These are phyloP conservation scores for Callaeas wilsoni DNA, from an alignment of 2,113 vertebrate genomes.

Conservation along the genomic window DNA sequence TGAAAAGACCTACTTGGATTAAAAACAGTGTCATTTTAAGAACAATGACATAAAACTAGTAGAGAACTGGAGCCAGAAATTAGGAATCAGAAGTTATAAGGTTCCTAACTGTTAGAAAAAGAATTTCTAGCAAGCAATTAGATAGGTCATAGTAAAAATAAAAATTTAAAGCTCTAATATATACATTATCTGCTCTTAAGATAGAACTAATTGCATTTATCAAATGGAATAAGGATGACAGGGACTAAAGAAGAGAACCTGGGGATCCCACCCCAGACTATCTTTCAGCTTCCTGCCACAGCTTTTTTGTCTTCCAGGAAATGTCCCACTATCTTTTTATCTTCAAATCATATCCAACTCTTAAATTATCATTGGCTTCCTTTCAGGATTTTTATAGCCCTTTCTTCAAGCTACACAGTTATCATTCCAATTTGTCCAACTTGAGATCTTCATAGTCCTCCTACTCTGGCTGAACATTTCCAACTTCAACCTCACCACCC, in stretches of 20 bases:
- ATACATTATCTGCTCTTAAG: neutral
- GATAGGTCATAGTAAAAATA: neutral
- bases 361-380: neutral
- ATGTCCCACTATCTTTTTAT: neutral
- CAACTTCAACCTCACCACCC: neutral
- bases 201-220: neutral
- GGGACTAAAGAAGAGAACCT: neutral
- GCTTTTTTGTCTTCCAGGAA: conserved; percentile 7
- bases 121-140: neutral
- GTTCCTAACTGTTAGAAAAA: neutral
- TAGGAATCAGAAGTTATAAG: neutral
- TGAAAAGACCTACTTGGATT: neutral
- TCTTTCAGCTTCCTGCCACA: neutral
- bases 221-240: neutral
- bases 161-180: neutral
- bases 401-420: neutral
- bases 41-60: neutral
- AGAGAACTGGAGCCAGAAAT: neutral
- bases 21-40: neutral
- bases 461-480: neutral
- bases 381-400: conserved; percentile 24
- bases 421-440: neutral
- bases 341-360: neutral
- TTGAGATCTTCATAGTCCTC: neutral
- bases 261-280: neutral